Conservation (phyloP, 2,797 vertebrate genomes). For the Ctenochaetus hawaiiensis region DNA sequence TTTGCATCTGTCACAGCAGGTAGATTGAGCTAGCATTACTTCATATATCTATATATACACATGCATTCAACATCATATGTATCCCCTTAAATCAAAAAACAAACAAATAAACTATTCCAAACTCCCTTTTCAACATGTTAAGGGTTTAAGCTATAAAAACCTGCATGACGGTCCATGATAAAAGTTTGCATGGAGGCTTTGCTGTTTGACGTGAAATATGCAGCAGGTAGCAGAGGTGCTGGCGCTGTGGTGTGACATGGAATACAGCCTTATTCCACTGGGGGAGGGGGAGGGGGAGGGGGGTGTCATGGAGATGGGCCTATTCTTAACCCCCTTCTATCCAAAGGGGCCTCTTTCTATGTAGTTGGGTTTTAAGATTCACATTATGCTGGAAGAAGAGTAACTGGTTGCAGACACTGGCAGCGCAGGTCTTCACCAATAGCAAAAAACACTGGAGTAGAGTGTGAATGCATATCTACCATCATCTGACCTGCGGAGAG, state of each 20-base stretch:
- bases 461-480: slow-evolving; percentile 95
- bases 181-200: slow-evolving; percentile 81
- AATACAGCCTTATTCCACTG: slow-evolving; percentile 87
- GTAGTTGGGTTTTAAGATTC: slow-evolving; percentile 81
- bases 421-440: slow-evolving; percentile 90
- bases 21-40: slow-evolving; percentile 95
- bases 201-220: slow-evolving; percentile 90
- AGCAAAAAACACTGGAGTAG: slow-evolving; percentile 91
- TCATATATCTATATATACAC: slow-evolving; percentile 88
- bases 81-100: slow-evolving; percentile 74
- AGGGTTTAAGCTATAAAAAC: slow-evolving; percentile 93
- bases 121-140: slow-evolving; percentile 92
- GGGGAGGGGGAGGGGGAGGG: slow-evolving; percentile 62
- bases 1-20: slow-evolving; percentile 95
- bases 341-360: slow-evolving; percentile 71
- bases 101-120: slow-evolving; percentile 85
- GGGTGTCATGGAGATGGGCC: slow-evolving; percentile 73
- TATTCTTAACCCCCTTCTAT: slow-evolving; percentile 68
- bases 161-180: slow-evolving; percentile 93
- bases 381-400: slow-evolving; percentile 88
- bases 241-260: slow-evolving; percentile 70
- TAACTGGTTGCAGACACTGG: slow-evolving; percentile 92
- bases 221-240: slow-evolving; percentile 88
- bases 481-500: slow-evolving; percentile 88
- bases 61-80: slow-evolving; percentile 95